Evolutionary conservation across 2,888 invertebrate genomes (phyloP).

Genomic region (Tipula unca): DNA sequence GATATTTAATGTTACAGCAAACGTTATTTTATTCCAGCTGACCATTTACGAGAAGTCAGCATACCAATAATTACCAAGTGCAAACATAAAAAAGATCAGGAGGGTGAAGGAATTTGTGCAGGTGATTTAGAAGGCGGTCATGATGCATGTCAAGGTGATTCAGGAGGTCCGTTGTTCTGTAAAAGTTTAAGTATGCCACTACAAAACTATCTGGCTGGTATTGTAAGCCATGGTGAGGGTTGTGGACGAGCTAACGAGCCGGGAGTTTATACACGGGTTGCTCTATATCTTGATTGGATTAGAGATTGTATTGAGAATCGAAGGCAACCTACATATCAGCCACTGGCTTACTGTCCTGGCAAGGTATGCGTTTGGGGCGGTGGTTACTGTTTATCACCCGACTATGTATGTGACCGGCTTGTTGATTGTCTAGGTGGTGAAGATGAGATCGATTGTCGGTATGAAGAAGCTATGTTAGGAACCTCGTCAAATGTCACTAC

Average conservation of each 20-base stretch:
- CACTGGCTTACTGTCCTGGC: constrained; percentile 61
- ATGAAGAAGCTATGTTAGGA: constrained; percentile 23
- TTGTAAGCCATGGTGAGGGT: constrained; percentile 82
- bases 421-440: constrained; percentile 72
- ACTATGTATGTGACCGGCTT: constrained; percentile 58
- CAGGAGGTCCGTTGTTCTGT: constrained; percentile 78
- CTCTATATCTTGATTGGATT: constrained; percentile 68
- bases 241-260: constrained; percentile 47
- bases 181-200: constrained; percentile 54
- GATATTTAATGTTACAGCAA: not conserved
- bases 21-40: constrained; percentile 52
- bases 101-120: constrained; percentile 66
- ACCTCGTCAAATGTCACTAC: not conserved
- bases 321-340: constrained; percentile 30
- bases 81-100: constrained; percentile 54
- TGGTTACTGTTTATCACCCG: constrained; percentile 56
- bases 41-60: constrained; percentile 70
- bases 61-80: constrained; percentile 62
- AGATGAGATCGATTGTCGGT: constrained; percentile 64
- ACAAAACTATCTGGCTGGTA: constrained; percentile 74
- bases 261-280: constrained; percentile 59
- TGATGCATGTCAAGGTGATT: constrained; percentile 70
- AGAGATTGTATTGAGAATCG: constrained; percentile 45
- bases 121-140: constrained; percentile 64
- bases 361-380: constrained; percentile 58